Percentiles rank a stretch among this genome's conserved stretches.
These are phyloP conservation scores for Dicycla oo DNA, from an alignment of 2,888 invertebrate genomes.

Conservation along the genomic window DNA sequence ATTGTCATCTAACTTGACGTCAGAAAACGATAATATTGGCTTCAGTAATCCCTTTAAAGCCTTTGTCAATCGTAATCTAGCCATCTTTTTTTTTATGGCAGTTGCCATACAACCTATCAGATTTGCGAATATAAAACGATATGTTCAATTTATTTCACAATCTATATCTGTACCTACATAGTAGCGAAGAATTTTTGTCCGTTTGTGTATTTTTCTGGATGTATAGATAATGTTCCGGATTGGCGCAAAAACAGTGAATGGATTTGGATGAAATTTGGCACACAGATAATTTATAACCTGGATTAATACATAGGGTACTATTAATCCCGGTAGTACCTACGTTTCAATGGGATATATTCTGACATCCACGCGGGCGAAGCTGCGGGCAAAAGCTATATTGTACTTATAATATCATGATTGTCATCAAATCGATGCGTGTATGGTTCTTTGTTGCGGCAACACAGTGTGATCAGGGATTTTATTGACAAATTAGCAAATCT, in stretches of 20 bases:
- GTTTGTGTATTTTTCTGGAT: too few species aligned
- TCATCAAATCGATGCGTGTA: slow-evolving; percentile 31
- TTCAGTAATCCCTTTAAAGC: slow-evolving; percentile 1
- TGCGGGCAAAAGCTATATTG: neutral
- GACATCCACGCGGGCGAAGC: too few species aligned
- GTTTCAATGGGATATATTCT: too few species aligned
- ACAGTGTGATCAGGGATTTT: neutral
- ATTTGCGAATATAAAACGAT: neutral
- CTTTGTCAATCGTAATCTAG: neutral
- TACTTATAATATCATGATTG: neutral
- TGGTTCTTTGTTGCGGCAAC: neutral
- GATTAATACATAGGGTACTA: too few species aligned
- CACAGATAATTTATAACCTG: too few species aligned
- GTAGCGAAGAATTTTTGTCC: too few species aligned
- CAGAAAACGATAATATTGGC: neutral
- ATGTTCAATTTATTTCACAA: neutral
- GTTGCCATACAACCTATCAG: slow-evolving; percentile 11
- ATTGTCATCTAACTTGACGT: neutral
- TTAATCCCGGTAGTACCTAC: too few species aligned
- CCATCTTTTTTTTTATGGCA: neutral
- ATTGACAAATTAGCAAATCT: slow-evolving; percentile 13
- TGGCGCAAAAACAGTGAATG: too few species aligned
- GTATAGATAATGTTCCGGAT: too few species aligned
- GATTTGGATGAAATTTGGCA: too few species aligned
- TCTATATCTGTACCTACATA: too few species aligned